Base-by-base conservation (phyloP, 2,113 vertebrate genomes). In the Psophia crepitans region DNA sequence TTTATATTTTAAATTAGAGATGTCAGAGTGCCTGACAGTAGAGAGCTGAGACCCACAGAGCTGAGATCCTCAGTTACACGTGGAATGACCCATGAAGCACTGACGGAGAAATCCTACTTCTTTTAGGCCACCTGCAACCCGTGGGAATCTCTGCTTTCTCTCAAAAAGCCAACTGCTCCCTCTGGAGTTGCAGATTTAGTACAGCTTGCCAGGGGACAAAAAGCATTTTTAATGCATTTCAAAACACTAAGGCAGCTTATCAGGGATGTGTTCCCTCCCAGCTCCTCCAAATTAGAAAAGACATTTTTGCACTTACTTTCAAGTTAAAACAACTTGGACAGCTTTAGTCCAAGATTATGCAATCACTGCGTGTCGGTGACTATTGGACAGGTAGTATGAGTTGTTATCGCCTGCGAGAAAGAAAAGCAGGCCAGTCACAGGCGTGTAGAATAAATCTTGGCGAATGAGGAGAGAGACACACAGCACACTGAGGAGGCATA, bases 161-260 rank as follows among this genome's bases (percentile, higher is more conserved):
- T 94, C 53, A 32, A 84, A 94, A 97, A 97, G 83, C 80, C 75
- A 90, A 79, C 90, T 97, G 92, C 95, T 97, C 96, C 95, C 96
- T 96, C 96, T 97, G 91, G 84, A 97, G 63, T 54, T 97, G 71
- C 75, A 96, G 84, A 93, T 93, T 96, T 96, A 96, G 90, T 84
- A 91, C 81, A 97, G 91, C 87, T 89, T 93, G 66, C 78, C 84
- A 70, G 66, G 84, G 70, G 58, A 87, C 65, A 26, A 28, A 57
- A 70, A 91, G 66, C 63, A 58, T 82, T 90, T 87, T 82, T 89
- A 92, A 85, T 95, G 65, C 66, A 70, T 91, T 95, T 54, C 61
- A 70, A 87, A 77, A 92, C 77, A 35, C 69, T 53, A 4, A 79
- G 53, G 69, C 70, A 76, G 57, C 49, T 79, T 92, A 87, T 85